Base-by-base conservation (phyloP, 1,140 invertebrate genomes). In the Augochlora pura region DNA sequence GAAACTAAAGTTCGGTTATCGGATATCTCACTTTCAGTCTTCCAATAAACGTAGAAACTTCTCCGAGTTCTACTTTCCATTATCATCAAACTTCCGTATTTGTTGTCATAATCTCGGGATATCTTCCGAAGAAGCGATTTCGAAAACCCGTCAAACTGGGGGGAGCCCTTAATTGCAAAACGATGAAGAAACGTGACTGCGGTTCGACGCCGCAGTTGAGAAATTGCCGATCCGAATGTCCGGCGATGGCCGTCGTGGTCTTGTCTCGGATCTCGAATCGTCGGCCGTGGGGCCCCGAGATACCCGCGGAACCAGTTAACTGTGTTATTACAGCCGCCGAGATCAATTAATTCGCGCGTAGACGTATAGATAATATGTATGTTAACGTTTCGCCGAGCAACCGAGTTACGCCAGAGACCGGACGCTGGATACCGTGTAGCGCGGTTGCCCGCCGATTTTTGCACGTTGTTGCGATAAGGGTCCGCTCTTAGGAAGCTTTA, bases 231-330 rank as follows among this genome's bases (percentile, higher is more conserved):
- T 38, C 27, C 16, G 60, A 63, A 38, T 38, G 6, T 38, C 16
- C 27, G 27, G 16, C 27, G 60, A 18, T 32, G 27, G 16, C 32
- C 32, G 32, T 32, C 32, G 32, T 2, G 32, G 32, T 32, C 32
- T 32, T 32, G 32, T 21, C 21, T 9, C 54, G 54, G 42, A 46
- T 57, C 54, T n/a, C 54, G 54, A 54, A 54, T 18, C 60, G 16
- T 27, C 4, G 27, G 25, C 27, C 14, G 12, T 14, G 10, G 1
- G 60, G 25, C 23, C 54, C 23, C 54, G 27, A 38, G 60, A 63
- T 63, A 63, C 60, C 27, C 60, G 27, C 16, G 60, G 18, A 38
- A 63, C 60, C 60, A 63, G 60, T 63, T 63, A 38, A 63, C 60
- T 21, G 60, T 18, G 32, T 63, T 63, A 63, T 63, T 63, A 63